These are phyloP conservation scores for Lophotis ruficrista DNA, from an alignment of 2,113 vertebrate species.

Conservation along the genomic window DNA sequence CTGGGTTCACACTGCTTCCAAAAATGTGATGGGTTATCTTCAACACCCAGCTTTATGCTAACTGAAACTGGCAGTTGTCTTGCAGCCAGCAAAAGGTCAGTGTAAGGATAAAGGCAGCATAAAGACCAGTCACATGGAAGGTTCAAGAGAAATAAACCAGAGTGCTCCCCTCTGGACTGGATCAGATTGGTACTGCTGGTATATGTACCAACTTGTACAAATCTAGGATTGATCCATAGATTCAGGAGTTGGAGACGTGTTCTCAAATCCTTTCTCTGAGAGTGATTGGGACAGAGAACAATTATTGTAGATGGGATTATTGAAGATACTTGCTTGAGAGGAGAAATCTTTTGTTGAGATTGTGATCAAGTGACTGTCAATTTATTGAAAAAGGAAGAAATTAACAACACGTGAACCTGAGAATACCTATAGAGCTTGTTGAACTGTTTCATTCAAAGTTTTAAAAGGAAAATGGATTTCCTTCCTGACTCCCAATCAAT, in stretches of 20 bases:
- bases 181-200: background rate
- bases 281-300: background rate
- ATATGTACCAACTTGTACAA: background rate
- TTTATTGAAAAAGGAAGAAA: background rate
- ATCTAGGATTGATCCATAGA: background rate
- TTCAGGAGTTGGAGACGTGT: accelerated
- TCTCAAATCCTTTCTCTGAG: background rate
- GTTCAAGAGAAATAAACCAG: background rate
- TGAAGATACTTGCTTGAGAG: background rate
- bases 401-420: background rate
- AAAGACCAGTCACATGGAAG: background rate
- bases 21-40: background rate
- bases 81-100: background rate
- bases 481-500: accelerated
- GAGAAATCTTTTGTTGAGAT: background rate
- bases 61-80: background rate
- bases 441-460: background rate
- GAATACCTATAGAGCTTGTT: background rate
- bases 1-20: background rate
- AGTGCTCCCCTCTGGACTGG: background rate
- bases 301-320: background rate
- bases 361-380: background rate
- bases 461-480: background rate
- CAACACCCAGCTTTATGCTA: background rate
- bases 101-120: background rate